A percentile compares a stretch with the other conserved stretches of the same genome.
phyloP scores from a whole-genome alignment of 2,113 vertebrate species.

The Ailurus styani region DNA sequence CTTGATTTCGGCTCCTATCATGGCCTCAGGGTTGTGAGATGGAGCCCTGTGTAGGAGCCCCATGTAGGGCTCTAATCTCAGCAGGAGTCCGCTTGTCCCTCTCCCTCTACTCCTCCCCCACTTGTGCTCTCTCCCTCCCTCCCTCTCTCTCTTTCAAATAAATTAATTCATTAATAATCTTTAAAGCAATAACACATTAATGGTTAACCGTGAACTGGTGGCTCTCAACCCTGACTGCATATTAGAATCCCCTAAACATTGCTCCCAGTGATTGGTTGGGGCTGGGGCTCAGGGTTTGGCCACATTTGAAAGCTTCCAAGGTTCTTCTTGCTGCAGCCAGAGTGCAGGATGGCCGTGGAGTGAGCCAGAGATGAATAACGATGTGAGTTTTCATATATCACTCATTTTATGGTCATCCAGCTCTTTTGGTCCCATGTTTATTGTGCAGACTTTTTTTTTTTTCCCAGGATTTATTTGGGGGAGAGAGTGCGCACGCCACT shows the following conservation, averaged over 20 bases:
- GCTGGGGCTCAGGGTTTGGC: neutral
- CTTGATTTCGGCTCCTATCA: neutral
- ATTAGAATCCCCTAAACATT: neutral
- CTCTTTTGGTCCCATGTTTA: neutral
- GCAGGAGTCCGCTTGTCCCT: neutral
- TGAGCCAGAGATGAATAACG: neutral
- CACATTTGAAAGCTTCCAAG: neutral
- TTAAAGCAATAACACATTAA: neutral
- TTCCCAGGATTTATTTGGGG: neutral
- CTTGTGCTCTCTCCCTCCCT: neutral
- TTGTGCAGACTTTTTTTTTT: neutral
- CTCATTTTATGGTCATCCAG: neutral
- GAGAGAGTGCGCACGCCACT: neutral
- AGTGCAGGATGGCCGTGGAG: neutral
- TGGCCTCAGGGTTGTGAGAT: neutral
- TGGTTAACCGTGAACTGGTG: neutral
- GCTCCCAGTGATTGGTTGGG: neutral
- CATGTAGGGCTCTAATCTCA: neutral
- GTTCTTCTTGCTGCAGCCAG: neutral
- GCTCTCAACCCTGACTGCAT: neutral
- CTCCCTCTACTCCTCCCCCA: neutral
- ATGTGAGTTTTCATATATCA: neutral
- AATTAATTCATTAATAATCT: neutral
- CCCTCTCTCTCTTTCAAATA: neutral
- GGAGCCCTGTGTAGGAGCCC: neutral